Evolutionary conservation across 2,888 invertebrate species (phyloP), one percentile per base, ranked within the genome.

Genomic region (Micropterix aruncella): DNA sequence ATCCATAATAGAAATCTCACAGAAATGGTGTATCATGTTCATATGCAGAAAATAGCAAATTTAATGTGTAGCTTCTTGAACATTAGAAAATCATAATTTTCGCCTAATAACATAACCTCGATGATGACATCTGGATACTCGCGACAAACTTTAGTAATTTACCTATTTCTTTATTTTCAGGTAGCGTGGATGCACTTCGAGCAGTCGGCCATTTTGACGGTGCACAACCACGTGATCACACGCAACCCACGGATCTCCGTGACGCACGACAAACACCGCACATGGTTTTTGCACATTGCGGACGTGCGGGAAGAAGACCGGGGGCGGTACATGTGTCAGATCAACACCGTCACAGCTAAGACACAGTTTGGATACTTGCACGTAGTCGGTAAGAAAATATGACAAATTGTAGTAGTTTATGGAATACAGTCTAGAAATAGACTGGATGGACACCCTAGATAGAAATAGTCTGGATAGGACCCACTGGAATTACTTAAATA

Each of bases 171-270:
- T 53, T 56, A 48, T 50, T 66, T 70, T 19, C 70, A 93, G 93
- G 91, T 93, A 51, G 93, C 92, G 55, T 93, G 92, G 93, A 92
- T 93, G 85, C 87, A 92, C 64, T 91, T 88, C 63, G 92, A 92
- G 63, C 90, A 90, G 65, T 90, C 90, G 43, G 91, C 92, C 41
- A 92, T 93, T 58, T 66, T 93, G 59, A 91, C 92, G 40, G 91
- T 92, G 43, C 90, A 92, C 70, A 90, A 87, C 67, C 91, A 92
- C 71, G 92, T 93, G 60, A 92, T 93, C 64, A 92, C 92, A 44
- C 78, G 90, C 56, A 92, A 92, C 74, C 89, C 90, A 9, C 76
- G 92, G 49, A 91, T 93, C 59, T 87, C 86, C 60, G 90, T 93
- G 51, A 85, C 89, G 46, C 91, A 92, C 65, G 90, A 91, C 68